Percentiles rank a stretch among this genome's conserved stretches.
These are phyloP conservation scores for Ruditapes philippinarum DNA, from an alignment of 1,140 invertebrate species.

Conservation along the genomic window DNA sequence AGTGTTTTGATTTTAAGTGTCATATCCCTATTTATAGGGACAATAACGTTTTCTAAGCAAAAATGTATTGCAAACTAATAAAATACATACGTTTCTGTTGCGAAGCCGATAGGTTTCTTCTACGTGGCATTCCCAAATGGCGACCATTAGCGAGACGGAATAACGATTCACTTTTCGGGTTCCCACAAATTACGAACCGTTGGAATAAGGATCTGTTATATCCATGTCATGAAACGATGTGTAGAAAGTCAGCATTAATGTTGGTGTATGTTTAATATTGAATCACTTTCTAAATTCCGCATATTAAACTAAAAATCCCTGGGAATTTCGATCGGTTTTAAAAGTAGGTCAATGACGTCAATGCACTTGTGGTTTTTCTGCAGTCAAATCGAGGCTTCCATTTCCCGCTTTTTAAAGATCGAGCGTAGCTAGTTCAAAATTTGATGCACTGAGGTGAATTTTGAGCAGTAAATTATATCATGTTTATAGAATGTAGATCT, in stretches of 20 bases:
- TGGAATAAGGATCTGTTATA: background rate
- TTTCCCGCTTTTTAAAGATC: background rate
- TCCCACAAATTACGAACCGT: background rate
- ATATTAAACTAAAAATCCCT: constrained; percentile 47
- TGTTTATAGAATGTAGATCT: no score
- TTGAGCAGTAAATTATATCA: no score
- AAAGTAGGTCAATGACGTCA: constrained; percentile 64
- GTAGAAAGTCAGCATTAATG: background rate
- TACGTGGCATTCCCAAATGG: constrained; percentile 75
- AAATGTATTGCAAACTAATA: background rate
- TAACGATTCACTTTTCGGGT: constrained; percentile 36
- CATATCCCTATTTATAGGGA: background rate
- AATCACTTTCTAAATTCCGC: background rate
- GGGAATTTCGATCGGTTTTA: constrained; percentile 48
- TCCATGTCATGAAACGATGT: background rate
- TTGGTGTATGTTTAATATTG: background rate
- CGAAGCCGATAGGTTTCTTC: constrained; percentile 64
- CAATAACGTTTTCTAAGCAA: background rate
- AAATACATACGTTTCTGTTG: constrained; percentile 67
- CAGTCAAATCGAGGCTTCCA: constrained; percentile 27
- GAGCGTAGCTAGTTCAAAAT: no score
- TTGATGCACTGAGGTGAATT: no score
- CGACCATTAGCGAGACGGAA: constrained; percentile 15
- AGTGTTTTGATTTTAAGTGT: background rate
- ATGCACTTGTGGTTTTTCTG: constrained; percentile 45